Conservation (phyloP, 2,888 invertebrate species). For the Conops quadrifasciatus region DNA sequence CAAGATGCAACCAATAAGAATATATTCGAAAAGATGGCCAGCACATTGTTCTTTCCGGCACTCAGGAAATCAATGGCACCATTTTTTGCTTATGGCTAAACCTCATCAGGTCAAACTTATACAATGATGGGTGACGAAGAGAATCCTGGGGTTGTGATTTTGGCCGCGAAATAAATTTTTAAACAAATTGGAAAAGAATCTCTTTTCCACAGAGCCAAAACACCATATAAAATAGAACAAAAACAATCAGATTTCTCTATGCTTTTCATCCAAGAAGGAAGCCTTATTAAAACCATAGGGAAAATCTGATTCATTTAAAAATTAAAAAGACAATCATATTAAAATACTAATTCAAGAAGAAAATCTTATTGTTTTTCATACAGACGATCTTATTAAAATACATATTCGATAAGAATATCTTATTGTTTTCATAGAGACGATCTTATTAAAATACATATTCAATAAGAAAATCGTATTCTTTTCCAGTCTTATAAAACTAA, state of each 20-base stretch:
- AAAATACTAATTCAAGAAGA: constrained; percentile 93
- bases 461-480: too few species aligned
- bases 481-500: too few species aligned
- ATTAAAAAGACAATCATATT: too few species aligned
- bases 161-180: constrained; percentile 77
- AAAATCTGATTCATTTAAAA: too few species aligned
- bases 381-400: too few species aligned
- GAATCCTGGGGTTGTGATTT: constrained; percentile 78
- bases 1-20: constrained; percentile 69
- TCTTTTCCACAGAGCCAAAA: constrained; percentile 70
- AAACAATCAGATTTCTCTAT: too few species aligned
- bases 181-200: constrained; percentile 70
- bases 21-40: constrained; percentile 75
- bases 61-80: constrained; percentile 84
- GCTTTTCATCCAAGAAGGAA: constrained; percentile 69
- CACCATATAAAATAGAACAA: constrained; percentile 6
- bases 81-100: constrained; percentile 93
- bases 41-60: constrained; percentile 76
- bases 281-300: too few species aligned
- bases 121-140: constrained; percentile 80
- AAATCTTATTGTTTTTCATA: constrained; percentile 80
- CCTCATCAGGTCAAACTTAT: constrained; percentile 85
- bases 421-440: too few species aligned
- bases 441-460: too few species aligned
- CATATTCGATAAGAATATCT: too few species aligned